phyloP scores from a whole-genome alignment of 2,113 vertebrate genomes.

The Martes martes region DNA sequence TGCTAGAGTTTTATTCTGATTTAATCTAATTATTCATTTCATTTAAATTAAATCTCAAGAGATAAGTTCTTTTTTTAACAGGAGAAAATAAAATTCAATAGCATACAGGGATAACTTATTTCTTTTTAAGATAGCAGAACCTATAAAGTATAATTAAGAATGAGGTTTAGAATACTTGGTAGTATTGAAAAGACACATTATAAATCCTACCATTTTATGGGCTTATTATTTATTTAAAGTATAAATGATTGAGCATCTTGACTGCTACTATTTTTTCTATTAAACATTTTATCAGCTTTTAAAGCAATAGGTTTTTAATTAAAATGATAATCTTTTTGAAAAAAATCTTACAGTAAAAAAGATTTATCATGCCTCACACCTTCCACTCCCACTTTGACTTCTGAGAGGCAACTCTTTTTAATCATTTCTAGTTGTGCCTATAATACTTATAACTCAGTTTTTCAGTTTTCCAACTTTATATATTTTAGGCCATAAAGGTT shows the following conservation, averaged over 20 bases:
- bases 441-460: neutral
- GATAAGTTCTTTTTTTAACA: neutral
- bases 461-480: neutral
- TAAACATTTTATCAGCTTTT: conserved; percentile 33
- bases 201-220: neutral
- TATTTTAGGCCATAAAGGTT: neutral
- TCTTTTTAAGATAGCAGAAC: conserved; percentile 29
- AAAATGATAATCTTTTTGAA: neutral
- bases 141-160: neutral
- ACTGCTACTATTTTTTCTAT: neutral
- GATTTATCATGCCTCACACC: neutral
- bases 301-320: neutral
- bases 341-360: neutral
- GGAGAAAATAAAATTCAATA: neutral
- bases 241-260: neutral
- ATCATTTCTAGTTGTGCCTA: neutral
- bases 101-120: neutral
- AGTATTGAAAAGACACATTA: neutral
- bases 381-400: neutral
- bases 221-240: conserved; percentile 5
- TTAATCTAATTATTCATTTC: conserved; percentile 7
- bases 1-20: neutral
- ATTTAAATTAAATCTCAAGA: neutral
- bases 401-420: neutral
- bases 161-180: conserved; percentile 19